These are phyloP conservation scores for Plebejus argus DNA, from an alignment of 2,888 invertebrate genomes.

Conservation along the genomic window DNA sequence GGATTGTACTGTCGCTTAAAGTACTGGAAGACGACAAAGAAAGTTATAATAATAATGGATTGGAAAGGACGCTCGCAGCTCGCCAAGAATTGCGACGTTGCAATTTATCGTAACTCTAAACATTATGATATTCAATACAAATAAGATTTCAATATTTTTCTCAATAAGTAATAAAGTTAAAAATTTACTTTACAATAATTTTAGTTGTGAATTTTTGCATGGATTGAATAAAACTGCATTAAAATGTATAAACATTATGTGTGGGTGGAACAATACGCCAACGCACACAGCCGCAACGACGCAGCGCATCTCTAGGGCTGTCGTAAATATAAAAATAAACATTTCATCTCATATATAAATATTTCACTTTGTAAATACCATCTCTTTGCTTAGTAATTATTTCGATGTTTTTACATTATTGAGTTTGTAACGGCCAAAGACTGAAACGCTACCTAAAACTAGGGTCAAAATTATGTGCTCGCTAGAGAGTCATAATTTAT, in stretches of 20 bases:
- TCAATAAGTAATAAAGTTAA: neutral
- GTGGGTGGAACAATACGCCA: neutral
- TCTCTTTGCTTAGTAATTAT: neutral
- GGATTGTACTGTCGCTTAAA: constrained; percentile 57
- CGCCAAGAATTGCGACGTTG: constrained; percentile 1
- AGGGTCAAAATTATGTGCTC: too few species aligned
- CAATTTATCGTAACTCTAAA: neutral
- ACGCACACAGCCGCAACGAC: neutral
- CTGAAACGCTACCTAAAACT: neutral
- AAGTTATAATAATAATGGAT: constrained; percentile 44
- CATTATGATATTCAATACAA: neutral
- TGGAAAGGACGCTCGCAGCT: neutral
- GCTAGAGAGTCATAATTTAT: neutral
- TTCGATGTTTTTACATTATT: constrained; percentile 8
- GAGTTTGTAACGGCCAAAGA: neutral
- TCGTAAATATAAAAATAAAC: constrained; percentile 6
- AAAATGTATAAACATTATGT: neutral
- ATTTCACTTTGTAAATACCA: neutral
- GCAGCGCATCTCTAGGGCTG: constrained; percentile 5
- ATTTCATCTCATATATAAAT: constrained; percentile 12
- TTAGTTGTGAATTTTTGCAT: neutral
- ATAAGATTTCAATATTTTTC: neutral
- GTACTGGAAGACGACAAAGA: constrained; percentile 72
- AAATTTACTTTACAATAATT: neutral
- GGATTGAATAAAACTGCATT: neutral